Evolutionary conservation across 2,797 vertebrate genomes (phyloP).

Genomic region (Silurus aristotelis): DNA sequence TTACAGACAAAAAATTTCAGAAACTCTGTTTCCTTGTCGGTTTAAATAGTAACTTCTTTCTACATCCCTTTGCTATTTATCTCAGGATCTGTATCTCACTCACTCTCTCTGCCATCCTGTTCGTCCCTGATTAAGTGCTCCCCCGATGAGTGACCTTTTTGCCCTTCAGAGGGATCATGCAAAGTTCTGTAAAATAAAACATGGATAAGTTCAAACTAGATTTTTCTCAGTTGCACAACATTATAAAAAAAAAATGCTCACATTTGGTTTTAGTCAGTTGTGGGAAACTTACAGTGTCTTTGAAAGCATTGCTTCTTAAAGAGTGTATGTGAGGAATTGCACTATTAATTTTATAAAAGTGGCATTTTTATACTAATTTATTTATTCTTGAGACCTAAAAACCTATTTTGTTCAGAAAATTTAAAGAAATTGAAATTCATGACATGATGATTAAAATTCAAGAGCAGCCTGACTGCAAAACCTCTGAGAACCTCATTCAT

Average conservation of each 20-base stretch:
- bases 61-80: conserved; percentile 11
- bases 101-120: conserved; percentile 1
- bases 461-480: neutral
- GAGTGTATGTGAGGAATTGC: neutral
- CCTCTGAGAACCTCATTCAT: neutral
- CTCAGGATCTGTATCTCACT: conserved; percentile 13
- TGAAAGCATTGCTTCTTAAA: neutral
- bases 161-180: neutral
- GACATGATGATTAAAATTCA: neutral
- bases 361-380: neutral
- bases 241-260: neutral
- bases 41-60: conserved; percentile 64
- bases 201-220: conserved; percentile 12
- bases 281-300: neutral
- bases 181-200: conserved; percentile 13
- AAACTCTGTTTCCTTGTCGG: conserved; percentile 34
- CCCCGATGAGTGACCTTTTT: conserved; percentile 23
- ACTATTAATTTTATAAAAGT: neutral
- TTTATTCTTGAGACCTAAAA: neutral
- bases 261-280: conserved; percentile 1
- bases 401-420: neutral
- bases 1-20: conserved; percentile 6
- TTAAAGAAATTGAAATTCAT: neutral
- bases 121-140: conserved; percentile 43
- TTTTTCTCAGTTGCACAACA: neutral